Conservation (phyloP, 2,113 vertebrate genomes). For the Gambusia affinis region DNA sequence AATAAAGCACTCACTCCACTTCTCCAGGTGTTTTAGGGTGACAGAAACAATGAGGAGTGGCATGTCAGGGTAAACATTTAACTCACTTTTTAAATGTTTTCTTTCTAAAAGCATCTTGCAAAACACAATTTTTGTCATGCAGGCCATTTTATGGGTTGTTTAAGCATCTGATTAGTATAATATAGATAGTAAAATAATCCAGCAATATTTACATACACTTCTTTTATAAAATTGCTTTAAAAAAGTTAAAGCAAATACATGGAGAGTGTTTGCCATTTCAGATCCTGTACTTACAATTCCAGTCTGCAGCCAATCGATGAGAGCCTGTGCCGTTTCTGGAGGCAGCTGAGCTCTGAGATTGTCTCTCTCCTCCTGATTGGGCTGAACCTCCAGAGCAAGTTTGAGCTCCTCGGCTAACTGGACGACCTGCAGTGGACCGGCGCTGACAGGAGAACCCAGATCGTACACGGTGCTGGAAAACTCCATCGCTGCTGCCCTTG, state of each 20-base stretch:
- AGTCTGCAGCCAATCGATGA: constrained; percentile 87
- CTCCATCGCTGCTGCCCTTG: constrained; percentile 83
- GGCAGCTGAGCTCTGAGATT: constrained; percentile 87
- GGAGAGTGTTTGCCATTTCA: not conserved
- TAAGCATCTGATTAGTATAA: too few relatives aligned
- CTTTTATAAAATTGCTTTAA: not conserved
- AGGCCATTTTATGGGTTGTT: too few relatives aligned
- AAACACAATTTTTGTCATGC: too few relatives aligned
- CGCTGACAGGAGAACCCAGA: constrained; percentile 80
- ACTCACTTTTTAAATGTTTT: not conserved
- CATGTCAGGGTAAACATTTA: not conserved
- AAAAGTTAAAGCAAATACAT: not conserved
- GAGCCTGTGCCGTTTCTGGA: constrained; percentile 80
- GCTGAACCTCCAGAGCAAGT: constrained; percentile 87
- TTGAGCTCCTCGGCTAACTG: constrained; percentile 91
- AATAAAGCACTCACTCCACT: not conserved
- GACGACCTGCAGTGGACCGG: constrained; percentile 87
- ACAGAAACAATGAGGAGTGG: not conserved
- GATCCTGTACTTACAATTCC: constrained; percentile 81
- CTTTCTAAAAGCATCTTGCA: not conserved
- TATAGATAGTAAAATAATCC: not conserved
- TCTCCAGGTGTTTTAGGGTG: not conserved
- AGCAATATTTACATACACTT: not conserved
- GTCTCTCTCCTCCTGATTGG: constrained; percentile 80
- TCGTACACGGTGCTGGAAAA: constrained; percentile 83